Evolutionary conservation across 2,888 invertebrate species (phyloP).

Genomic region (Venustoraphidia nigricollis): DNA sequence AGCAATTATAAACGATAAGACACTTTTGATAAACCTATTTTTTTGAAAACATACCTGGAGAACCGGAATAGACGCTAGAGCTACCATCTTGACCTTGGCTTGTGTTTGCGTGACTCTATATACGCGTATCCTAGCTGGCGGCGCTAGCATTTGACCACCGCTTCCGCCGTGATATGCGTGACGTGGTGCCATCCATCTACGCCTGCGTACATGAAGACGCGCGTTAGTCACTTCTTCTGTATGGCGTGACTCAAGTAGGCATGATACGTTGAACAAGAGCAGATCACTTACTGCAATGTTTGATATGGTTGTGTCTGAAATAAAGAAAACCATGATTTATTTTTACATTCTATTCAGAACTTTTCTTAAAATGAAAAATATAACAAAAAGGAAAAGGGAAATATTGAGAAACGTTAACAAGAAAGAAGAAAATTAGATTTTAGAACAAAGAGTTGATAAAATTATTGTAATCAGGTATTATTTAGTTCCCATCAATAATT

Average conservation of each 20-base stretch:
- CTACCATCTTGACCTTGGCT: constrained; percentile 10
- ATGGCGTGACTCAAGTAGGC: neutral
- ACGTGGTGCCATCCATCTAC: constrained; percentile 8
- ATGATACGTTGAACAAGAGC: constrained; percentile 5
- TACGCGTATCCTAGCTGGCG: constrained; percentile 13
- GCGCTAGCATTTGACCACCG: constrained; percentile 8
- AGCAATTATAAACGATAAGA: too few species aligned
- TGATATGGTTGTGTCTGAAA: neutral
- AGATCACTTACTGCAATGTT: neutral
- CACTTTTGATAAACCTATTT: neutral
- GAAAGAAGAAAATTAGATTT: too few species aligned
- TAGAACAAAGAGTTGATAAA: too few species aligned
- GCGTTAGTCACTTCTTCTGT: constrained; percentile 8
- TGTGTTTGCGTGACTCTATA: constrained; percentile 10
- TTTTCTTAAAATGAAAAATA: too few species aligned
- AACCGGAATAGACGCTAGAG: constrained; percentile 13
- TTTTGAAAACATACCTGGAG: constrained; percentile 11
- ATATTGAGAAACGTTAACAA: too few species aligned
- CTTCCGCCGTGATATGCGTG: constrained; percentile 6
- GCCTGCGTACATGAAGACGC: constrained; percentile 12
- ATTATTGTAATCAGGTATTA: too few species aligned
- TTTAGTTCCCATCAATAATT: too few species aligned
- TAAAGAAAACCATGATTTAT: too few species aligned
- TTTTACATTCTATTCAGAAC: too few species aligned
- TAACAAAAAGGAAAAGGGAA: too few species aligned